These are phyloP conservation scores for Syrphus vitripennis DNA, from an alignment of 2,888 invertebrate genomes.

Conservation along the genomic window DNA sequence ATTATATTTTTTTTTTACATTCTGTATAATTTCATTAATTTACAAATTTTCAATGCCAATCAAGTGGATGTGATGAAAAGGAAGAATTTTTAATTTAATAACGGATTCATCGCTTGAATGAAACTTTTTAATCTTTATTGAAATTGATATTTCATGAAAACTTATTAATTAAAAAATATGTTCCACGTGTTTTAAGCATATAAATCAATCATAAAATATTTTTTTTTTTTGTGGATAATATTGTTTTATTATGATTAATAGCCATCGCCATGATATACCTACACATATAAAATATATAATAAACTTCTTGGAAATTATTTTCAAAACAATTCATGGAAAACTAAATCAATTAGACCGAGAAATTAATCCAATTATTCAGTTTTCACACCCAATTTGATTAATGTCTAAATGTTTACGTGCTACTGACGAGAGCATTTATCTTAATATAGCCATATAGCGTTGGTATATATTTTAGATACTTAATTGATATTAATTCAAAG, in stretches of 20 bases:
- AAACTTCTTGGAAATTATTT: background rate
- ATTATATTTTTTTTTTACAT: background rate
- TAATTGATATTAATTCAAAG: constrained; percentile 20
- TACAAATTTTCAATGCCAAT: constrained; percentile 30
- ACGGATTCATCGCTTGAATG: background rate
- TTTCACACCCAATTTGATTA: constrained; percentile 57
- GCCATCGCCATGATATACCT: background rate
- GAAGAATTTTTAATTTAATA: background rate
- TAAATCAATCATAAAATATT: constrained; percentile 14
- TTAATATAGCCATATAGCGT: background rate
- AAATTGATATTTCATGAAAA: constrained; percentile 17
- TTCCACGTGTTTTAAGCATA: background rate
- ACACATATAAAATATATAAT: background rate
- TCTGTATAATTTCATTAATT: background rate
- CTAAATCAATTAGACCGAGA: constrained; percentile 45
- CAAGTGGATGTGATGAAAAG: background rate
- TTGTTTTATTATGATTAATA: constrained; percentile 12
- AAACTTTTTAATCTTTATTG: constrained; percentile 6
- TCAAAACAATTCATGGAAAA: constrained; percentile 24
- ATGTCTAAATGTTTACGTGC: constrained; percentile 12
- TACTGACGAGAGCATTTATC: background rate
- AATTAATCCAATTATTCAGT: constrained; percentile 47
- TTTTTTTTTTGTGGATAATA: background rate
- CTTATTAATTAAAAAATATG: background rate
- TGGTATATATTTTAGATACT: background rate